Evolutionary conservation across 1,140 invertebrate genomes (phyloP).

Genomic region (Acyrthosiphon pisum): DNA sequence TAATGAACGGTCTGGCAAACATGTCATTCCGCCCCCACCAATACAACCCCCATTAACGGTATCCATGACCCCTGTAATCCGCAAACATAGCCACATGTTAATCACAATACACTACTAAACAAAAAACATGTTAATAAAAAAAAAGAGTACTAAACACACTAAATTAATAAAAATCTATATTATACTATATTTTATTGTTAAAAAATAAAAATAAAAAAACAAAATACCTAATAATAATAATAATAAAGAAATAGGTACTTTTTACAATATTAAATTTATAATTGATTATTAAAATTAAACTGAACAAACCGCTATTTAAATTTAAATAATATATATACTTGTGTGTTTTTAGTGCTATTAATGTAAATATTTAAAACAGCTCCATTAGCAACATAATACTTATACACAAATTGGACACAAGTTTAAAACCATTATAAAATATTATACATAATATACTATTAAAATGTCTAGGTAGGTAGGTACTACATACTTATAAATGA

Average conservation of each 20-base stretch:
- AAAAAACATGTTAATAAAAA: conserved; percentile 49
- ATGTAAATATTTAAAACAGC: neutral
- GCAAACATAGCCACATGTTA: conserved; percentile 51
- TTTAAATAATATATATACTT: neutral
- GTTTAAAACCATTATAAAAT: neutral
- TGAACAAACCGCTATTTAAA: neutral
- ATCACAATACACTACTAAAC: conserved; percentile 39
- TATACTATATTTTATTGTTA: neutral
- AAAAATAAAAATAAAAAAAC: neutral
- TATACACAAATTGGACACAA: neutral
- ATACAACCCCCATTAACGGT: conserved; percentile 56
- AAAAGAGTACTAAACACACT: neutral
- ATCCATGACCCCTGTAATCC: conserved; percentile 56
- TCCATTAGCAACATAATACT: neutral
- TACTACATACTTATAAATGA: too few relatives aligned
- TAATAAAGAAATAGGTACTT: neutral
- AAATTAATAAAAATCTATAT: neutral
- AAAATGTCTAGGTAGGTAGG: neutral
- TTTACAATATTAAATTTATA: neutral
- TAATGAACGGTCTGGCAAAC: conserved; percentile 54
- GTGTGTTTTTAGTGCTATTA: neutral
- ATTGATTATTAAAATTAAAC: neutral
- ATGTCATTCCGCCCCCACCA: conserved; percentile 46
- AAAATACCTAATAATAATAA: neutral
- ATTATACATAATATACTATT: neutral